Evolutionary conservation across 2,888 invertebrate species (phyloP).

Genomic region (Cancer borealis): DNA sequence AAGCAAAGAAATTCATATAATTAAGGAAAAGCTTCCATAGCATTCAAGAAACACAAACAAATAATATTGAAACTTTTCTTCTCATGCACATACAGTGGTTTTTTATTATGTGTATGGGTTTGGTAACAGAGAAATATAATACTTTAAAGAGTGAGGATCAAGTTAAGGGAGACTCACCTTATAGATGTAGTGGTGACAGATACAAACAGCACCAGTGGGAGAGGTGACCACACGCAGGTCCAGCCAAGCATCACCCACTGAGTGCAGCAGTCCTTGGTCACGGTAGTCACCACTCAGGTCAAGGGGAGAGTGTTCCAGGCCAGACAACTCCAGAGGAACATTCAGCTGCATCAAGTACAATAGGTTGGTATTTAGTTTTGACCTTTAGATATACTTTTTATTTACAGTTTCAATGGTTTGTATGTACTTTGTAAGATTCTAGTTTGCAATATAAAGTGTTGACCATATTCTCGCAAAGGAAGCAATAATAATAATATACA

Average conservation of each 20-base stretch:
- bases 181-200: constrained; percentile 91
- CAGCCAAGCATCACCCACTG: constrained; percentile 85
- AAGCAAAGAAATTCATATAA: constrained; percentile 53
- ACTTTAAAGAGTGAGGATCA: background rate
- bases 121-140: too few relatives aligned
- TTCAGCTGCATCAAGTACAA: constrained; percentile 80
- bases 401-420: background rate
- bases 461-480: background rate
- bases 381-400: background rate
- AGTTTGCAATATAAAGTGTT: background rate
- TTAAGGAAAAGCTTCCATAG: background rate
- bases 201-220: constrained; percentile 86
- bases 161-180: constrained; percentile 81
- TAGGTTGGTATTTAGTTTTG: background rate
- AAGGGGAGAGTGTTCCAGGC: constrained; percentile 73
- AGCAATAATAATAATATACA: constrained; percentile 79
- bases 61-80: background rate
- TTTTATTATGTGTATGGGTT: too few relatives aligned
- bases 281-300: constrained; percentile 75
- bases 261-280: constrained; percentile 75
- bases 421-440: too few relatives aligned
- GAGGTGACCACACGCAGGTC: constrained; percentile 90
- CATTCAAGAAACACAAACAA: background rate
- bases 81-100: too few relatives aligned
- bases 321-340: constrained; percentile 84